These are phyloP conservation scores for Lepidochitona cinerea DNA, from an alignment of 2,888 invertebrate genomes.

Conservation along the genomic window DNA sequence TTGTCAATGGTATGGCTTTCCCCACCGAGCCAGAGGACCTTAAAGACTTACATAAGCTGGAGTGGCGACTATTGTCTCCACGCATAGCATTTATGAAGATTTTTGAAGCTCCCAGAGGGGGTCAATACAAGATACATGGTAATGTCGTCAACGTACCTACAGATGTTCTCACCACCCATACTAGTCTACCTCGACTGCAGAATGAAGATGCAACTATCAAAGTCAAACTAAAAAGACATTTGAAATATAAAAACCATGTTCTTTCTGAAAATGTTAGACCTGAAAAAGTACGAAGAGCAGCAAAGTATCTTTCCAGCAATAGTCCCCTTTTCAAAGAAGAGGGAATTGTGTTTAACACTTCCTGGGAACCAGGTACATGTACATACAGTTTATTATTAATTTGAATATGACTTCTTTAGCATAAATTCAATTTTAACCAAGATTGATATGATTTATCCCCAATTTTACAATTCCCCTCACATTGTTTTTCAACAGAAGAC, in stretches of 20 bases:
- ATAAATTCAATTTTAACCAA: not conserved
- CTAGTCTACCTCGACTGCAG: slow-evolving; percentile 16
- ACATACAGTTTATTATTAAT: not conserved
- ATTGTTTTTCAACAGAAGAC: not conserved
- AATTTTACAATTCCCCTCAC: not conserved
- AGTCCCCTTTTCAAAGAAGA: slow-evolving; percentile 21
- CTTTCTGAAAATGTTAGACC: slow-evolving; percentile 29
- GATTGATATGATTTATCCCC: not conserved
- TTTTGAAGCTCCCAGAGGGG: slow-evolving; percentile 29
- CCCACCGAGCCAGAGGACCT: slow-evolving; percentile 23
- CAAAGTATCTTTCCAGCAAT: slow-evolving; percentile 9
- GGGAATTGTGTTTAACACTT: not conserved
- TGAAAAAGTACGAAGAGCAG: slow-evolving; percentile 18
- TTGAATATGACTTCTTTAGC: not conserved
- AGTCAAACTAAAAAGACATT: slow-evolving; percentile 25
- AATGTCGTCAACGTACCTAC: not conserved
- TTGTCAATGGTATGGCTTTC: slow-evolving; percentile 26
- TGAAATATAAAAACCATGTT: slow-evolving; percentile 30
- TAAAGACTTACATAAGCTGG: slow-evolving; percentile 36
- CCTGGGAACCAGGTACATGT: not conserved
- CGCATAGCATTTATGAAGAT: slow-evolving; percentile 67
- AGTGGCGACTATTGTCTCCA: slow-evolving; percentile 64
- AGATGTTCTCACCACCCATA: not conserved
- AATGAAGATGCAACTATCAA: slow-evolving; percentile 26
- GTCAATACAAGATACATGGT: not conserved